Base-by-base conservation (phyloP, 2,113 vertebrate species). In the Trematomus loennbergii region DNA sequence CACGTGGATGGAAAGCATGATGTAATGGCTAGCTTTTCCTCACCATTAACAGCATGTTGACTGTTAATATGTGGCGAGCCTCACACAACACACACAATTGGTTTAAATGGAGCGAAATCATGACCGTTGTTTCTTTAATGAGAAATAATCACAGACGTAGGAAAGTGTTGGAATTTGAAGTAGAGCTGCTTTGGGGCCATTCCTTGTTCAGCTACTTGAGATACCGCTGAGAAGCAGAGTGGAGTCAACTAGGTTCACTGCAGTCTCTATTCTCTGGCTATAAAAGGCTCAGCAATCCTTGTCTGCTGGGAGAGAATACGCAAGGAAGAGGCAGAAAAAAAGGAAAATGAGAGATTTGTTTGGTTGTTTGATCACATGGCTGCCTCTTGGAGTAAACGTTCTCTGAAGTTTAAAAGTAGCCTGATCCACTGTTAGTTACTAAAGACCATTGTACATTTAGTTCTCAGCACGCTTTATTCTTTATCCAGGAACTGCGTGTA, bases 301-400 rank as follows among this genome's bases (percentile, higher is more conserved):
- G 49, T 82, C 65, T 68, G 73, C 49, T 62, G 25, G 61, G 71
- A 71, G 72, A 82, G 76, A 54, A 60, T 59, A 75, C 46, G 78
- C 61, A 72, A 43, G 63, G 49, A 59, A 29, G 29, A 29, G 29
- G 29, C 29, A 4, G 60, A 58, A 45, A 78, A 62, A 84, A 70
- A 86, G 22, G 66, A 61, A 76, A 77, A 73, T 48, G 15, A 64
- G 69, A 68, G 57, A 48, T 62, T 57, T 75, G 59, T 66, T 81
- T 72, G 75, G 68, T 88, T 84, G 88, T 70, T 78, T 81, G 85
- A 88, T 91, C 83, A 84, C 78, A 87, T 29, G 76, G 49, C 75
- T 81, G 57, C 59, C 78, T 81, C 68, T 79, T 78, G 54, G 48
- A 88, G 76, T 89, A 79, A 84, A 88, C 84, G 68, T 84, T 59